These are phyloP conservation scores for Andrena trimmerana DNA, from an alignment of 2,888 invertebrate species.

Conservation along the genomic window DNA sequence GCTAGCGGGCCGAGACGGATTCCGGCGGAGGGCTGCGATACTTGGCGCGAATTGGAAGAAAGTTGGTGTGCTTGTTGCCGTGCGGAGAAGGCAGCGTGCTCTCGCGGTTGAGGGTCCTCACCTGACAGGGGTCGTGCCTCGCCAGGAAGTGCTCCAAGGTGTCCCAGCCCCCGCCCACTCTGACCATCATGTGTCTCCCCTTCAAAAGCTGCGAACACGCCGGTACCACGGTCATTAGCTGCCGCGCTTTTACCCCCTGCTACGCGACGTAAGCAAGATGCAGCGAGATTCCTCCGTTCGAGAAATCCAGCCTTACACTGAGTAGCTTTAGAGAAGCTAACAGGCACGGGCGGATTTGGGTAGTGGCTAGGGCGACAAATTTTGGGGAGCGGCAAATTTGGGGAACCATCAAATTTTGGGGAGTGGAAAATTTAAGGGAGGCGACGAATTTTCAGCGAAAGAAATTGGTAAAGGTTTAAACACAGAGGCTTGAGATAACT, in stretches of 20 bases:
- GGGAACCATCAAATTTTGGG: too few relatives aligned
- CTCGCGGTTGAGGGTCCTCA: conserved; percentile 86
- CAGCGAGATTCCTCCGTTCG: neutral
- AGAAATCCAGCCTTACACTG: neutral
- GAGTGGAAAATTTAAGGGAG: too few relatives aligned
- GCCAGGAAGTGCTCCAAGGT: conserved; percentile 96
- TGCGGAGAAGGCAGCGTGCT: conserved; percentile 84
- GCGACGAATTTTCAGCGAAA: too few relatives aligned
- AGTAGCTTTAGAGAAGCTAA: neutral
- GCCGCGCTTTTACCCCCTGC: neutral
- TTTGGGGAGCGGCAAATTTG: too few relatives aligned
- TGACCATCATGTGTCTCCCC: conserved; percentile 97
- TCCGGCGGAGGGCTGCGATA: conserved; percentile 90
- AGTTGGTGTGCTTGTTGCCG: conserved; percentile 85
- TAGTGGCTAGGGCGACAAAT: too few relatives aligned
- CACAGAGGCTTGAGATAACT: too few relatives aligned
- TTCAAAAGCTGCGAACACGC: conserved; percentile 90
- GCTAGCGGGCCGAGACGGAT: conserved; percentile 84
- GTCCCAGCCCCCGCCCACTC: conserved; percentile 98
- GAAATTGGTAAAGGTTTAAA: too few relatives aligned
- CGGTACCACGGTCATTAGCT: conserved; percentile 51
- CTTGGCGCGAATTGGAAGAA: conserved; percentile 91
- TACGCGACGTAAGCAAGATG: neutral
- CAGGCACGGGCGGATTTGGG: too few relatives aligned
- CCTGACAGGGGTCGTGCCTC: conserved; percentile 95